Base-by-base conservation (phyloP, 2,888 invertebrate genomes). In the Allophyes oxyacanthae region DNA sequence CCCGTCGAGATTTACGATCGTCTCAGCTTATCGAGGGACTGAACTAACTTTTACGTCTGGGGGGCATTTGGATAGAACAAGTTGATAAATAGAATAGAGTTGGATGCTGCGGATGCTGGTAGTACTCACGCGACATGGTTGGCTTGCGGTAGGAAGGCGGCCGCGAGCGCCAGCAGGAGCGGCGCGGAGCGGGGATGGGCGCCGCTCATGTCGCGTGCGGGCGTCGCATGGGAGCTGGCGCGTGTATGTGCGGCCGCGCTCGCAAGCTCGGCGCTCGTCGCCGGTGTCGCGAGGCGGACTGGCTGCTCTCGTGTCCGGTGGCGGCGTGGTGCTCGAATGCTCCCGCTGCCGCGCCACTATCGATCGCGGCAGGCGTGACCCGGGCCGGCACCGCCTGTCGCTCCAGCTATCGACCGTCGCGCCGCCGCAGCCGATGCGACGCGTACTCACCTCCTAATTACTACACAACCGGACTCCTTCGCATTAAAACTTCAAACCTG, bases 101-200 rank as follows among this genome's bases (percentile, higher is more conserved):
- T 50, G 20, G 28, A 10, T 25, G 33, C n/a, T 34, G 13, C 7
- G 14, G 41, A 46, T 46, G 42, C 40, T 54, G 28, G 44, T 49
- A 60, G 72, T 94, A 95, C 95, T 95, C 85, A 95, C 95, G 95
- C 95, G 87, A 95, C 95, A 87, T 94, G 94, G 85, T 95, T 94
- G 74, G 92, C 94, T 83, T 94, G 94, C 79, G 95, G 95, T 79
- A 95, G 88, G 77, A 95, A 91, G 78, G 95, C 93, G 83, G 94
- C 92, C 87, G 94, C 94, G 86, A 95, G 93, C 91, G 94, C 94
- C 91, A 95, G 93, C 87, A 95, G 93, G 86, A 92, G 89, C 91
- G 94, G 94, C 93, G 95, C 95, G 88, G 89, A 90, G 88, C 90
- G 94, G 92, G 95, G 91, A 93, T 95, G 94, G 92, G 94, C 95